Conservation (phyloP, 2,888 invertebrate species). For the Pachliopta kotzebuea region DNA sequence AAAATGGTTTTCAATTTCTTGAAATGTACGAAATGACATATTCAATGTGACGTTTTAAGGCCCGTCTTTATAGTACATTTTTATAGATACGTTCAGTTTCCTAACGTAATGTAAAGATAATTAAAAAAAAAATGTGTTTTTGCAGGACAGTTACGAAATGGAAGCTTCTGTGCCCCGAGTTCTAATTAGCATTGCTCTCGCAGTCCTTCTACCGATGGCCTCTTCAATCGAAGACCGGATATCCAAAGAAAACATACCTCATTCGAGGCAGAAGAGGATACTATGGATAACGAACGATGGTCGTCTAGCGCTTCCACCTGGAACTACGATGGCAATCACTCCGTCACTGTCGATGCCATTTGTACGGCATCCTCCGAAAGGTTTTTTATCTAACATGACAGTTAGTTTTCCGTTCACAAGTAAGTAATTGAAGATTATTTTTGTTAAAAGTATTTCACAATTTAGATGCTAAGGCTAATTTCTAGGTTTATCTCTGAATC, state of each 20-base stretch:
- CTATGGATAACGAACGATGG: constrained; percentile 94
- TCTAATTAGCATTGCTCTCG: constrained; percentile 69
- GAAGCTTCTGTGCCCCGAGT: constrained; percentile 68
- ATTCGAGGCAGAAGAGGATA: constrained; percentile 90
- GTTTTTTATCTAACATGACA: constrained; percentile 91
- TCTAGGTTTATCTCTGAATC: too few relatives aligned
- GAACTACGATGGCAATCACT: constrained; percentile 88
- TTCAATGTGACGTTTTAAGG: constrained; percentile 4
- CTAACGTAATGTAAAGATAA: neutral
- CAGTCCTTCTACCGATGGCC: constrained; percentile 66
- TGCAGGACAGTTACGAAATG: constrained; percentile 59
- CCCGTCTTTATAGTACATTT: neutral
- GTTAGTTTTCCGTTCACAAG: constrained; percentile 92
- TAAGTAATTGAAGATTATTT: constrained; percentile 69
- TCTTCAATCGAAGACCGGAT: constrained; percentile 55
- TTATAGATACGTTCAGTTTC: neutral
- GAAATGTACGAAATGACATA: neutral
- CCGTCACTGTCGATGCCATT: constrained; percentile 91
- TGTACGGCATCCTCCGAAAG: constrained; percentile 91
- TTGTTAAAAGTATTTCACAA: constrained; percentile 1
- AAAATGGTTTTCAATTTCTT: neutral
- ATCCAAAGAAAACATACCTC: constrained; percentile 74
- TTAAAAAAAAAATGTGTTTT: neutral
- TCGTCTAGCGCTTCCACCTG: constrained; percentile 90
- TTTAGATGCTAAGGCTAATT: too few relatives aligned